Base-by-base conservation (phyloP, 2,888 invertebrate genomes). In the Abrostola tripartita region DNA sequence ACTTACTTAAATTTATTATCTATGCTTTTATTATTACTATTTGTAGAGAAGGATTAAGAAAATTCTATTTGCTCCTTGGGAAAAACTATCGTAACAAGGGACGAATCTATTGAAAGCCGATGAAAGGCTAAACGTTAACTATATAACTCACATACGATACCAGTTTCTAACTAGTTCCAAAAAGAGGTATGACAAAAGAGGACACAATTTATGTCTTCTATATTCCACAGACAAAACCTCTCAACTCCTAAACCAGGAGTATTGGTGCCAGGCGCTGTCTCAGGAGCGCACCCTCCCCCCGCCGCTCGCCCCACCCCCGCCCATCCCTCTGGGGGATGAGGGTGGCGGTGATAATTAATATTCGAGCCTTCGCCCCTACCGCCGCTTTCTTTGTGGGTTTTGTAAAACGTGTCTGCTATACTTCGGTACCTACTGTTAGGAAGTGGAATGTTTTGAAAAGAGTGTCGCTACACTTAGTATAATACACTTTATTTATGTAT, bases 191-290 rank as follows among this genome's bases (percentile, higher is more conserved):
- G 24, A 24, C 24, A 14, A 44, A 42, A 14, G 4, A 41, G 10
- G 0, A 12, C 5, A 14, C 12, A 8, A 47, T 24, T 9, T 24
- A 24, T 24, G 24, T 24, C 24, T 24, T 2, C 0, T 44, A 0
- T 24, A 53, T 51, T 57, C 68, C 61, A n/a, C 55, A 50, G 6
- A 44, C 37, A 37, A 38, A 49, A 7, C 60, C 61, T 52, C 55
- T 58, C 66, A 66, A 38, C 85, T 86, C 87, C 68, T 82, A 65
- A 62, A 72, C 74, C 77, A 81, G 80, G 74, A 78, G 80, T 81
- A 81, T 86, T 83, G 90, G 91, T 91, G 78, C 91, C 91, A 90
- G 91, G 91, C 90, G 90, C 90, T 84, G 84, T 83, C 81, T 81
- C 79, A 71, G 79, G 68, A 72, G 67, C 71, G 62, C 76, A 74